phyloP scores from a whole-genome alignment of 2,888 invertebrate genomes.

The Torymus aiolomorphi region DNA sequence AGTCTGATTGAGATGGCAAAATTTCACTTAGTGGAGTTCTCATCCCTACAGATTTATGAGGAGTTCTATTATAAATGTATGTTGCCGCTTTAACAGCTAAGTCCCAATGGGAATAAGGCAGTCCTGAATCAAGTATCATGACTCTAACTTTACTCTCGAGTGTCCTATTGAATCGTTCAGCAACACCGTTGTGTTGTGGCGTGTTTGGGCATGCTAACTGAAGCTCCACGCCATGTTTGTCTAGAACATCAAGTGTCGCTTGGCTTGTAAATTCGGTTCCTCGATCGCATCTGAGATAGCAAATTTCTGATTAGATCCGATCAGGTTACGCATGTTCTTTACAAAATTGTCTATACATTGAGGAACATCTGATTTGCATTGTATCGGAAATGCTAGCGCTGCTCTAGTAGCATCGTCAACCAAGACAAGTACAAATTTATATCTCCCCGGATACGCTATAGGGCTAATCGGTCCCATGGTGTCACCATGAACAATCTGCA shows the following conservation, averaged over 20 bases:
- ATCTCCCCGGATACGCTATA: neutral
- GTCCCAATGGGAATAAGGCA: neutral
- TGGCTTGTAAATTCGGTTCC: too few species aligned
- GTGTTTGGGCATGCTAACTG: too few species aligned
- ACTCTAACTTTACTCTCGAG: too few species aligned
- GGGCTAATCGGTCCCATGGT: too few species aligned
- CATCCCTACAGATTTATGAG: neutral
- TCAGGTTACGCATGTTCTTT: neutral
- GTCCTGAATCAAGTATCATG: too few species aligned
- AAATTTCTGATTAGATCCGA: neutral
- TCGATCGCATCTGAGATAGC: too few species aligned
- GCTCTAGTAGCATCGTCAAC: neutral
- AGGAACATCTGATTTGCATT: neutral
- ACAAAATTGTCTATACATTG: neutral
- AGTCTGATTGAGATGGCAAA: neutral
- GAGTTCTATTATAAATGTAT: neutral
- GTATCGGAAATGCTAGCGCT: neutral
- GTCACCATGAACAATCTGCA: neutral
- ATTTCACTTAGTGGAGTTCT: neutral
- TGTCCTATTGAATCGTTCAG: too few species aligned
- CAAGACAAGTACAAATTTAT: neutral
- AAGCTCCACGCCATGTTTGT: too few species aligned
- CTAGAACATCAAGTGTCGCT: too few species aligned
- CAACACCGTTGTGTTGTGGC: too few species aligned
- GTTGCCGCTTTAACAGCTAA: neutral